A percentile compares a stretch with the other conserved stretches of the same genome.
phyloP scores from a whole-genome alignment of 1,140 invertebrate genomes.

The Telenomus remus region DNA sequence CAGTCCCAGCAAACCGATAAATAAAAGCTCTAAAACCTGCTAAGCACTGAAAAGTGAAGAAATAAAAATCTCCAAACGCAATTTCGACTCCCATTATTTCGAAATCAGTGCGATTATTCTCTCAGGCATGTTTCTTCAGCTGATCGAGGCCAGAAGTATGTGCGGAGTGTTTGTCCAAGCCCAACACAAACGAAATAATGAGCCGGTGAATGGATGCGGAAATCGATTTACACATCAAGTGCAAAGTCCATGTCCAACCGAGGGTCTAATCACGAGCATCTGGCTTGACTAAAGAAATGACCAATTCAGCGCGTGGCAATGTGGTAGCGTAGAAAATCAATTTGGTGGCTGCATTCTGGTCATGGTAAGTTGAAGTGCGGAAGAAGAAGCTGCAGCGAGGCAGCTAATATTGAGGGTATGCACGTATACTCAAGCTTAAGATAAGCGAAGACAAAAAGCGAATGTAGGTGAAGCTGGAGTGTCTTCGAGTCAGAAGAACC shows the following conservation, averaged over 20 bases:
- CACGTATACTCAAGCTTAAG: conserved; percentile 11
- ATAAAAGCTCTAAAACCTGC: too few species aligned
- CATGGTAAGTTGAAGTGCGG: background rate
- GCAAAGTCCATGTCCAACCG: background rate
- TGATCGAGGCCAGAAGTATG: conserved; percentile 5
- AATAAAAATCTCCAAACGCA: too few species aligned
- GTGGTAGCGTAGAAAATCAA: background rate
- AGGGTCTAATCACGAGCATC: background rate
- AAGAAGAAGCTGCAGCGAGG: conserved; percentile 12
- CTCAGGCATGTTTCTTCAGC: background rate
- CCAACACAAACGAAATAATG: conserved; percentile 3
- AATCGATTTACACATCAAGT: conserved; percentile 12
- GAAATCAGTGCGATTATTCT: background rate
- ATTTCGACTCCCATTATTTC: background rate
- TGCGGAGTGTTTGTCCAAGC: conserved; percentile 15
- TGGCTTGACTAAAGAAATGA: background rate
- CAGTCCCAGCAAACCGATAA: too few species aligned
- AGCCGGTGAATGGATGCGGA: background rate
- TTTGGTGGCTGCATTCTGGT: too few species aligned
- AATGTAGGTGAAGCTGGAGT: conserved; percentile 65
- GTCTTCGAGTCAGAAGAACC: conserved; percentile 29
- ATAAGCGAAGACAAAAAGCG: conserved; percentile 60
- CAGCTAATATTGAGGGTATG: conserved; percentile 34
- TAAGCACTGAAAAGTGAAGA: too few species aligned
- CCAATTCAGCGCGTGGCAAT: background rate